Evolutionary conservation across 2,113 vertebrate genomes (phyloP).

Genomic region (Dipodomys stephensi): DNA sequence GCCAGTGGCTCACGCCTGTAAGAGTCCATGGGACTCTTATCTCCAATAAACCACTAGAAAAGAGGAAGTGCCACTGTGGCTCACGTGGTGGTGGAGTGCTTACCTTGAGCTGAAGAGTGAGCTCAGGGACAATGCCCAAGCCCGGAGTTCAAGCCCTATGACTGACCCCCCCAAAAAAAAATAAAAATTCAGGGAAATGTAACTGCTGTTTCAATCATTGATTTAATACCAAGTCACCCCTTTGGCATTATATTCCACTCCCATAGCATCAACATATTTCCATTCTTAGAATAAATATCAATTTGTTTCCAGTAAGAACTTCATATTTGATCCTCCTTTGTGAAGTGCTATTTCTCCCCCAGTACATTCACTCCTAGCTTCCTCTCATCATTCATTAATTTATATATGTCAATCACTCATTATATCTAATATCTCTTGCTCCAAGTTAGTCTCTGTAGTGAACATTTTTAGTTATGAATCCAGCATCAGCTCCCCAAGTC

Average conservation of each 20-base stretch:
- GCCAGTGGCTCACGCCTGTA: too few species aligned
- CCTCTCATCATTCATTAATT: conserved; percentile 19
- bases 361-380: background rate
- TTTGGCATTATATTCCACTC: background rate
- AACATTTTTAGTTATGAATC: background rate
- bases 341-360: background rate
- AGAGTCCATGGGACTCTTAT: too few species aligned
- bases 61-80: too few species aligned
- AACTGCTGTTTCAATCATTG: background rate
- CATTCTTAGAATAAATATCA: background rate
- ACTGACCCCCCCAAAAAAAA: too few species aligned
- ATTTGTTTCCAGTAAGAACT: background rate
- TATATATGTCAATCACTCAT: background rate
- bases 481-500: background rate
- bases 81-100: too few species aligned
- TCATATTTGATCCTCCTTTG: background rate
- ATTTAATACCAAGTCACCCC: background rate
- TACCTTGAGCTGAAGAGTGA: too few species aligned
- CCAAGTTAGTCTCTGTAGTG: background rate
- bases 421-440: background rate
- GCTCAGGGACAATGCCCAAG: too few species aligned
- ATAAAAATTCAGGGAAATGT: background rate
- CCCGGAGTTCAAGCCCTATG: too few species aligned
- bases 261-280: background rate
- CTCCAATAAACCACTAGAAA: too few species aligned